Evolutionary conservation across 1,140 invertebrate species (phyloP), one percentile per base, ranked within the genome.

Genomic region (Eriosoma lanigerum): DNA sequence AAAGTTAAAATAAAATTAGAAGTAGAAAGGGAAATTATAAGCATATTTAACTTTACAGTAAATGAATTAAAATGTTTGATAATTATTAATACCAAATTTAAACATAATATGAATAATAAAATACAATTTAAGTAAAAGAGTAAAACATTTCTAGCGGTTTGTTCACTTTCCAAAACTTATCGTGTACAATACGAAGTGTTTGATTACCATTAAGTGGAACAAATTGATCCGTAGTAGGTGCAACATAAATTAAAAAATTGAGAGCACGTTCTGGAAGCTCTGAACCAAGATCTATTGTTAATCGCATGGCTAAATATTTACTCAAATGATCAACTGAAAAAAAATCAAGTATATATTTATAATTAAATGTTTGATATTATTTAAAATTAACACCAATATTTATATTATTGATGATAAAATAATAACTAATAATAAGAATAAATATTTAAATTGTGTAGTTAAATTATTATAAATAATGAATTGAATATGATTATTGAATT

Each of bases 91-190:
- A 38, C 3, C 8, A 38, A 38, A 38, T 4, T n/a, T 38, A 38
- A 38, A 38, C 32, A 38, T 38, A 38, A 66, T 32, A 64, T 9
- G 3, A 38, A 64, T 15, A 29, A 73, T 21, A 26, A 46, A 54
- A 38, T 1, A 50, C n/a, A 80, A 66, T 44, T 82, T 83, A 84
- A 58, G 83, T 85, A 56, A 82, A 84, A 0, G 94, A 94, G 86
- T 97, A 98, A 86, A 92, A 98, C 92, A 98, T 96, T 87, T 98
- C 96, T 85, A 98, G 88, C 0, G 96, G 96, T 87, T 94, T 94
- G 87, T 98, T 97, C 60, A 38, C 83, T 88, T 94, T 94, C 96
- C 96, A 98, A 85, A 94, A 97, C 86, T 95, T 96, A 85, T 98
- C 96, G 86, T 96, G 96, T 2, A 94, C 92, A 87, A 96, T 94